Evolutionary conservation across 2,888 invertebrate genomes (phyloP), one percentile per base, ranked within the genome.

Genomic region (Scotopteryx bipunctaria): DNA sequence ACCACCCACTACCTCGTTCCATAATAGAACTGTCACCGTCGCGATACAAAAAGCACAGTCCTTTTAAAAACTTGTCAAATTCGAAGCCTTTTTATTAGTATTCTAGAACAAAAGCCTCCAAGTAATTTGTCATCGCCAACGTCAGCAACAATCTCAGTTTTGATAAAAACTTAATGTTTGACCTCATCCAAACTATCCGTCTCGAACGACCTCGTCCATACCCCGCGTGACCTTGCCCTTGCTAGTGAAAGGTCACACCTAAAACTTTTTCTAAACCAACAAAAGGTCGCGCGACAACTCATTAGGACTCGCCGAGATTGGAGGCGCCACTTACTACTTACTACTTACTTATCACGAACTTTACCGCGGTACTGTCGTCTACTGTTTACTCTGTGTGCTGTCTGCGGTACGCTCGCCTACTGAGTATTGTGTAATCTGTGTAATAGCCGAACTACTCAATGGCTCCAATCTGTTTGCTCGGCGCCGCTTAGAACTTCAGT

Each of bases 381-480:
- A 31, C 13, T 31, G 5, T 15, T 1, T 31, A 31, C 13, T 14
- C 2, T 15, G 6, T 35, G 13, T n/a, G 5, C 19, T 19, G 35
- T 19, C 19, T 19, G 35, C 13, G 19, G 19, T 4, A 11, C 6
- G 11, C 5, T 17, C 6, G 19, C 25, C n/a, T 35, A 35, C 19
- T 35, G 16, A 4, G 19, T 35, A 6, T 11, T 35, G 1, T 13
- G 13, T 19, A 35, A 11, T 36, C 36, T 36, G 36, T 21, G 15
- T 32, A 15, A 15, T 32, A 32, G 32, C 17, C 19, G n/a, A 37
- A 25, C 38, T 38, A 38, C 14, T 21, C 17, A 27, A n/a, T 17
- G 40, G 3, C 40, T 29, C 27, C 16, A 5, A 35, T 27, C 35
- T 33, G 42, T 40, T 42, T 42, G 43, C 29, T 31, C 43, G 35